Base-by-base conservation (phyloP, 2,888 invertebrate species). In the Callyntrura guangdongensis region DNA sequence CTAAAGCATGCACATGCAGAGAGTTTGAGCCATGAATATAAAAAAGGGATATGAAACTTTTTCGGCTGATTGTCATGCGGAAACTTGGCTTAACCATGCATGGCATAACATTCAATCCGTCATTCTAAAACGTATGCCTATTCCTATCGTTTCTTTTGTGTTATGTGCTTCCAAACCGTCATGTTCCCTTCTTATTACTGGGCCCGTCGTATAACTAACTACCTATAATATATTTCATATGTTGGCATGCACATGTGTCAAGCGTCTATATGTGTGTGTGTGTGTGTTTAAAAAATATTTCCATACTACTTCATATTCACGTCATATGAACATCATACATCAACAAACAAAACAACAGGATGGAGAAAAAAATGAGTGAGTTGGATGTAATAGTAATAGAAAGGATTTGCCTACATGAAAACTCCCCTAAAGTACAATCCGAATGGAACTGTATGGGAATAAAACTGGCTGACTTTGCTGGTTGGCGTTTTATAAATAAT, bases 61-160 rank as follows among this genome's bases (percentile, higher is more conserved):
- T 79, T 77, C 56, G 64, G 20, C 85, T 85, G 84, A 90, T 90
- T 90, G 89, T 90, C 89, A 90, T 90, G 85, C 85, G 79, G 89
- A 89, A 89, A 89, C 79, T 89, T 79, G 36, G 79, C 69, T 79
- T 79, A 90, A 69, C 89, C 85, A 79, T 90, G 85, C 89, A 90
- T 69, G 59, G 85, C 67, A 67, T 79, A 90, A 85, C 89, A 85
- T 90, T 90, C 89, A 85, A 90, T 90, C 85, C 89, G 85, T 90
- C 85, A 90, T 85, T 90, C 69, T 56, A 72, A 77, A 74, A 45
- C 69, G 53, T 59, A 25, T 90, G 61, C 83, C 47, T 27, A 27
- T 25, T 69, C 36, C 9, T 61, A 27, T 67, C 67, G 27, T 67
- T 67, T 64, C 17, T 12, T n/a, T 27, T n/a, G 36, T 36, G 11